Percentiles rank a stretch among this genome's conserved stretches.
These are phyloP conservation scores for Hirtodrosophila duncani DNA, from an alignment of 2,888 invertebrate genomes.

Conservation along the genomic window DNA sequence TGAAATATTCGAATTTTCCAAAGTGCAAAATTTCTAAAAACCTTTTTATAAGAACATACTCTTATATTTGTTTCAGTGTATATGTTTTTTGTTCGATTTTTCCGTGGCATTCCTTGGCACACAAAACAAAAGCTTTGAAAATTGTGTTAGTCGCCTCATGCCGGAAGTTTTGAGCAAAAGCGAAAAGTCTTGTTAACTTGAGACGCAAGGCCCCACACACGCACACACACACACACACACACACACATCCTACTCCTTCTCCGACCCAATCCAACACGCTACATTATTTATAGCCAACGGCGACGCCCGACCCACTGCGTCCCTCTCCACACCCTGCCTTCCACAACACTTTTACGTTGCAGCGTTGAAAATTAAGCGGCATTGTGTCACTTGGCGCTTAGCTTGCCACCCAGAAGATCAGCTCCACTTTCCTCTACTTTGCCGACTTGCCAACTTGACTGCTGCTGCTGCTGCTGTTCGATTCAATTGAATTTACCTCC, in stretches of 20 bases:
- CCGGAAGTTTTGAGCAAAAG: constrained; percentile 53
- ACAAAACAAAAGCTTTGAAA: constrained; percentile 41
- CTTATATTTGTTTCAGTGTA: too few relatives aligned
- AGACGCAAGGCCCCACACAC: constrained; percentile 33
- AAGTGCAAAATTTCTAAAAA: too few relatives aligned
- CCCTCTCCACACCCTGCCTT: neutral
- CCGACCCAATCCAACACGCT: constrained; percentile 11
- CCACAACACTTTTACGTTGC: constrained; percentile 17
- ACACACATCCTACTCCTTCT: neutral
- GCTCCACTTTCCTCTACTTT: neutral
- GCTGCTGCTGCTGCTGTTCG: too few relatives aligned
- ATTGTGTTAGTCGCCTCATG: constrained; percentile 38
- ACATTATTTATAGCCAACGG: constrained; percentile 41
- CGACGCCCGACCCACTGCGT: constrained; percentile 2
- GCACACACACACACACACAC: constrained; percentile 9
- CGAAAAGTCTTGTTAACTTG: constrained; percentile 61
- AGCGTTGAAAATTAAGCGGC: constrained; percentile 61
- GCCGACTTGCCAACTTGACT: constrained; percentile 6
- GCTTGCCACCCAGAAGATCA: constrained; percentile 24
- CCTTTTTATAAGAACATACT: too few relatives aligned
- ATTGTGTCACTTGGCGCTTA: constrained; percentile 45
- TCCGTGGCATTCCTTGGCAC: neutral
- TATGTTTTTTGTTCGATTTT: too few relatives aligned
- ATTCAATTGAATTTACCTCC: constrained; percentile 70
- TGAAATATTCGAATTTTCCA: too few relatives aligned